phyloP scores from a whole-genome alignment of 2,113 vertebrate species.

The Ranitomeya imitator region DNA sequence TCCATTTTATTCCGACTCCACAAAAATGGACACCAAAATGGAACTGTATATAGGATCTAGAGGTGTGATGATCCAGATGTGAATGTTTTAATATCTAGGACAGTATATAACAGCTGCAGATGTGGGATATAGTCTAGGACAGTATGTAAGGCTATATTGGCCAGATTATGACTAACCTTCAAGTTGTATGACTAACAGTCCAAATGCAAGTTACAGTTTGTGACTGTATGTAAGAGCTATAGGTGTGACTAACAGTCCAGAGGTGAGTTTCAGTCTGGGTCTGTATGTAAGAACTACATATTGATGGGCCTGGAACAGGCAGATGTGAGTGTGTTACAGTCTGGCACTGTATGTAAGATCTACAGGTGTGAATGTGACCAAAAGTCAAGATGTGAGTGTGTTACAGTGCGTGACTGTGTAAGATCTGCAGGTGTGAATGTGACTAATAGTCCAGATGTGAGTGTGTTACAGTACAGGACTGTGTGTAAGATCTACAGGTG shows the following conservation, averaged over 20 bases:
- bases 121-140: background rate
- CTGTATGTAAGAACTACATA: background rate
- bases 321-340: background rate
- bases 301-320: background rate
- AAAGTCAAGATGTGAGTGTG: background rate
- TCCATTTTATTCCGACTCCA: no score
- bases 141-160: no score
- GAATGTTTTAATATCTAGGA: background rate
- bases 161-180: no score
- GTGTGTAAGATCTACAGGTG: background rate
- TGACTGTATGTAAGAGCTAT: background rate
- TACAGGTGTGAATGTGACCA: background rate
- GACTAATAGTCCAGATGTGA: background rate
- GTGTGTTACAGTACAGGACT: background rate
- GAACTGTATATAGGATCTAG: no score
- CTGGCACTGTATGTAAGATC: background rate
- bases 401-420: background rate
- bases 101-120: background rate
- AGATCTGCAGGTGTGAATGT: background rate
- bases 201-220: background rate
- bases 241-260: background rate
- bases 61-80: no score
- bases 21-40: no score
- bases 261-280: background rate
- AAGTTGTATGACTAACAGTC: background rate